A percentile compares a stretch with the other conserved stretches of the same genome.
These are phyloP conservation scores for Rhynchopsitta pachyrhyncha DNA, from an alignment of 2,113 vertebrate species.

Conservation along the genomic window DNA sequence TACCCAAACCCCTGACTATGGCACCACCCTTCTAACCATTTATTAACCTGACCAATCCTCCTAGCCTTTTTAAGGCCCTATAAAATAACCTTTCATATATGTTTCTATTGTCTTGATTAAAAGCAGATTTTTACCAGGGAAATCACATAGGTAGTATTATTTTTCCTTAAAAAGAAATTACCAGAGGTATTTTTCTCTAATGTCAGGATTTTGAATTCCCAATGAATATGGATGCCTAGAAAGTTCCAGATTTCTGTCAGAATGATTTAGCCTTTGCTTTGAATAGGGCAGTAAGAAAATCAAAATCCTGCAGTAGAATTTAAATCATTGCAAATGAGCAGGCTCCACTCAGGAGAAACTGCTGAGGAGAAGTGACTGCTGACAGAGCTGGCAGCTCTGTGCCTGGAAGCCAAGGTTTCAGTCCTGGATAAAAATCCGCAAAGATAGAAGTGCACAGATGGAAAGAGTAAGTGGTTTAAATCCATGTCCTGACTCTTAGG, in stretches of 20 bases:
- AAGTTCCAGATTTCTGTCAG: constrained; percentile 61
- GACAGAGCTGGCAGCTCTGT: constrained; percentile 39
- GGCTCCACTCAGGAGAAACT: background rate
- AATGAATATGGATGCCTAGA: constrained; percentile 46
- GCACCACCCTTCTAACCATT: too few species aligned
- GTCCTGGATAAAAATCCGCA: background rate
- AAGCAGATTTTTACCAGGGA: background rate
- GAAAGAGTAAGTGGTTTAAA: constrained; percentile 18
- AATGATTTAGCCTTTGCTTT: constrained; percentile 45
- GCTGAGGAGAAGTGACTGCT: constrained; percentile 41
- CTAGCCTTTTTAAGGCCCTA: too few species aligned
- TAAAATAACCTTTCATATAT: background rate
- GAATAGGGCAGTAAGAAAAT: constrained; percentile 34
- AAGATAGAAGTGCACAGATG: constrained; percentile 11
- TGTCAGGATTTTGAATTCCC: constrained; percentile 36
- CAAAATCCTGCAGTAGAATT: constrained; percentile 45
- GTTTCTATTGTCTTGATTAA: background rate
- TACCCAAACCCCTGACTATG: too few species aligned
- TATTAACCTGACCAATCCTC: too few species aligned
- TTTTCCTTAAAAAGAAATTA: constrained; percentile 42
- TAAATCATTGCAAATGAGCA: constrained; percentile 51
- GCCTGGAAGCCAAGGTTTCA: constrained; percentile 21
- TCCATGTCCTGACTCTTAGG: background rate
- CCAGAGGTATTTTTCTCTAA: background rate
- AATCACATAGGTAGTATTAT: background rate